Evolutionary conservation across 2,113 vertebrate genomes (phyloP).

Genomic region (Polypterus bichir): DNA sequence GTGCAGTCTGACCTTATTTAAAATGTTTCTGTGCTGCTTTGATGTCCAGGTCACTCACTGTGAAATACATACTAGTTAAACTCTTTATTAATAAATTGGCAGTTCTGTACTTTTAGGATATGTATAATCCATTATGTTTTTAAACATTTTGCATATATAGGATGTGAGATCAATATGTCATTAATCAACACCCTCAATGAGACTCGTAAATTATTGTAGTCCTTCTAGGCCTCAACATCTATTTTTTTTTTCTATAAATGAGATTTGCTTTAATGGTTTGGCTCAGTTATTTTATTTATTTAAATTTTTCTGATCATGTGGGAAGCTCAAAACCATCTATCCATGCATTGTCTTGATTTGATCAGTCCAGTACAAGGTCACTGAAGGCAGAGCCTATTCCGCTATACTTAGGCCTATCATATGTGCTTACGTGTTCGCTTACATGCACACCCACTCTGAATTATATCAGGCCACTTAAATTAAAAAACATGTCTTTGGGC

Average conservation of each 20-base stretch:
- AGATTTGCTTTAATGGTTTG: no score
- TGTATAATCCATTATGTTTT: conserved; percentile 5
- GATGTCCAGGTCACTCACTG: not conserved
- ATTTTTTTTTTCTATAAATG: not conserved
- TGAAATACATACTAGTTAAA: not conserved
- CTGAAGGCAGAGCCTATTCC: no score
- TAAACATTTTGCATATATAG: conserved; percentile 74
- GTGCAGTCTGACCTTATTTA: not conserved
- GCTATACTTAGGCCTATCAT: no score
- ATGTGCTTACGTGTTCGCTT: no score
- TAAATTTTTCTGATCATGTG: no score
- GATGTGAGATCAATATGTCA: conserved; percentile 76
- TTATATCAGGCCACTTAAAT: no score
- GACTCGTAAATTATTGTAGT: conserved; percentile 63
- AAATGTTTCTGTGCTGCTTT: not conserved
- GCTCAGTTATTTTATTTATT: no score
- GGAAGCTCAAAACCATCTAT: no score
- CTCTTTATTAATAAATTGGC: not conserved
- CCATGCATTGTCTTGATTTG: no score
- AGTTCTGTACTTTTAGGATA: not conserved
- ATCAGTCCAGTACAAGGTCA: no score
- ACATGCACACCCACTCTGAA: no score
- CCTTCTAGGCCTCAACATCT: conserved; percentile 22
- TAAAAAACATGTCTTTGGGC: no score
- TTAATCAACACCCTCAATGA: conserved; percentile 77